Evolutionary conservation across 2,888 invertebrate species (phyloP), one percentile per base, ranked within the genome.

Genomic region (Sphecodes monilicornis): DNA sequence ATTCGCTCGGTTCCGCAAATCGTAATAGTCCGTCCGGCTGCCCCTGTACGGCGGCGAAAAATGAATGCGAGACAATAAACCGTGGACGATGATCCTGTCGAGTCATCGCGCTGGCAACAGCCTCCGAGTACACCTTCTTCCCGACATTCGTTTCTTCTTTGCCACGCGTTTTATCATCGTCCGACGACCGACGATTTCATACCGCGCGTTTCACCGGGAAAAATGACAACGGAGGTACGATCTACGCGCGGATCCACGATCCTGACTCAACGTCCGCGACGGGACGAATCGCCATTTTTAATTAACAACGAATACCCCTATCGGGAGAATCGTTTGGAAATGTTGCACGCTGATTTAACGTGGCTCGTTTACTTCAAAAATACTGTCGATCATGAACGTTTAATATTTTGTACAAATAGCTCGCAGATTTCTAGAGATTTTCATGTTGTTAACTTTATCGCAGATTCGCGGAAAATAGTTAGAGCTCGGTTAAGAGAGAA

Each of bases 81-180:
- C 86, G 80, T 50, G 82, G 82, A 90, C 85, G 88, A 89, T 88
- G 90, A 89, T 90, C 82, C 80, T 71, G 88, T 71, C 78, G 81
- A 89, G 90, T 90, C 89, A 90, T 73, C 76, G 78, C 43, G 54
- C 57, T 60, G 26, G 75, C 73, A 86, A 88, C 88, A 88, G 75
- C 73, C 75, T 76, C 54, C 50, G 69, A 66, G 70, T 72, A 72
- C 60, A 64, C 71, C 76, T 84, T 77, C 54, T 64, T 88, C 78
- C 29, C 22, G 64, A 76, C 90, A 79, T 77, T 90, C 86, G 85
- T 72, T 64, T 72, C 78, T 84, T 88, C 80, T 88, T 86, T 84
- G 77, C 71, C 54, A 16, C 60, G 26, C 13, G 43, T 60, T 73
- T 22, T 69, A 66, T 32, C 50, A 36, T 26, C 50, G 66, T 50